Conservation (phyloP, 2,888 invertebrate genomes). For the Drosophila helvetica region DNA sequence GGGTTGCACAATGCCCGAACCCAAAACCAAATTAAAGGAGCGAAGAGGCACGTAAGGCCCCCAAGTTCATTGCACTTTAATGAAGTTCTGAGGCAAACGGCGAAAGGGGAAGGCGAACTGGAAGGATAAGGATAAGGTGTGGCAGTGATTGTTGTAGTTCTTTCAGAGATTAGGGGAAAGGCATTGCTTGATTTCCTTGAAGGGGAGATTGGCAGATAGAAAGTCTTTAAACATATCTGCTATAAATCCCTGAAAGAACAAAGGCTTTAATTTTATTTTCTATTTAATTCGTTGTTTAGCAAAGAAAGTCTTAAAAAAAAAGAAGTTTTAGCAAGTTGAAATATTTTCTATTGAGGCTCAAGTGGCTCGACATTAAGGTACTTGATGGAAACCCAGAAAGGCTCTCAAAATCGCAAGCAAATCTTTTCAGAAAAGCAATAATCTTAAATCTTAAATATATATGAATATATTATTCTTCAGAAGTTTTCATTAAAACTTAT, state of each 20-base stretch:
- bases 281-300: too few relatives aligned
- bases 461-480: too few relatives aligned
- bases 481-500: too few relatives aligned
- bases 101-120: background rate
- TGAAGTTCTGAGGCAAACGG: conserved; percentile 22
- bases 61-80: conserved; percentile 43
- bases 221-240: background rate
- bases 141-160: background rate
- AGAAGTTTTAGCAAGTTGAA: too few relatives aligned
- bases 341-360: too few relatives aligned
- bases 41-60: conserved; percentile 7
- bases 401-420: too few relatives aligned
- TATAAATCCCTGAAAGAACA: background rate
- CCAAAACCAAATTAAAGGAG: conserved; percentile 13
- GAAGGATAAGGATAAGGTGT: background rate
- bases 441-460: too few relatives aligned
- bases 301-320: too few relatives aligned
- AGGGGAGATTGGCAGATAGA: background rate
- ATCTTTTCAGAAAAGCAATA: too few relatives aligned
- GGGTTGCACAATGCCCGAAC: conserved; percentile 15
- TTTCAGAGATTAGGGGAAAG: background rate
- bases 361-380: too few relatives aligned
- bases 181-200: background rate
- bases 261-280: too few relatives aligned
- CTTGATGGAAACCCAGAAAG: too few relatives aligned